phyloP scores from a whole-genome alignment of 1,140 invertebrate genomes.

The Danaus melanippus region DNA sequence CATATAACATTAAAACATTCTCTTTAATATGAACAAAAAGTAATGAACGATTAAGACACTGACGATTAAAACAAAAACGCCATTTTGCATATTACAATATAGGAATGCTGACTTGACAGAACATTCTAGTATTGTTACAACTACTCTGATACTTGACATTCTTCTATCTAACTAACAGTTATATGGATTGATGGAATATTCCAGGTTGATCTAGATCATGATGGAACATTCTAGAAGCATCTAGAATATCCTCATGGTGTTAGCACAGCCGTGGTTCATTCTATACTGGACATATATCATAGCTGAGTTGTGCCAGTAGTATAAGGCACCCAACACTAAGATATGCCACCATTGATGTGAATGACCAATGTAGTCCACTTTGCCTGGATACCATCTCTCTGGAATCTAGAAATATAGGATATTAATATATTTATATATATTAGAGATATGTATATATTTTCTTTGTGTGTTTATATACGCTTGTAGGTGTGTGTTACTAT shows the following conservation, averaged over 20 bases:
- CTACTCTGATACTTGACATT: no score
- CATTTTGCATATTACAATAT: no score
- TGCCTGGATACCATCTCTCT: conserved; percentile 80
- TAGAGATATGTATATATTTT: no score
- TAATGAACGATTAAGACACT: no score
- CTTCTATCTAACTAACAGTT: no score
- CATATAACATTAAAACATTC: no score
- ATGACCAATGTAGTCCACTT: conserved; percentile 91
- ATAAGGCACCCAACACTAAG: conserved; percentile 89
- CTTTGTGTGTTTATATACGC: background rate
- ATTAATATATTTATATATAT: conserved; percentile 2
- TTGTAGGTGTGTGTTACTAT: background rate
- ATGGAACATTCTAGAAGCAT: background rate
- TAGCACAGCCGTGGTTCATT: conserved; percentile 84
- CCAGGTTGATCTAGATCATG: no score
- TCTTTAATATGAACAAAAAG: no score
- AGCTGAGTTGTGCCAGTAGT: conserved; percentile 96
- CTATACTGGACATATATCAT: conserved; percentile 89
- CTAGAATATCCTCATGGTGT: conserved; percentile 62
- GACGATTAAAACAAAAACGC: no score
- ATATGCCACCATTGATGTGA: conserved; percentile 98
- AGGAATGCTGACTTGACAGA: no score
- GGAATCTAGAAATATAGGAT: conserved; percentile 54
- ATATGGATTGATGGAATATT: no score
- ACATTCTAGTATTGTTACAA: no score